phyloP scores from a whole-genome alignment of 2,888 invertebrate genomes.

The Rugalucina vietnamica region DNA sequence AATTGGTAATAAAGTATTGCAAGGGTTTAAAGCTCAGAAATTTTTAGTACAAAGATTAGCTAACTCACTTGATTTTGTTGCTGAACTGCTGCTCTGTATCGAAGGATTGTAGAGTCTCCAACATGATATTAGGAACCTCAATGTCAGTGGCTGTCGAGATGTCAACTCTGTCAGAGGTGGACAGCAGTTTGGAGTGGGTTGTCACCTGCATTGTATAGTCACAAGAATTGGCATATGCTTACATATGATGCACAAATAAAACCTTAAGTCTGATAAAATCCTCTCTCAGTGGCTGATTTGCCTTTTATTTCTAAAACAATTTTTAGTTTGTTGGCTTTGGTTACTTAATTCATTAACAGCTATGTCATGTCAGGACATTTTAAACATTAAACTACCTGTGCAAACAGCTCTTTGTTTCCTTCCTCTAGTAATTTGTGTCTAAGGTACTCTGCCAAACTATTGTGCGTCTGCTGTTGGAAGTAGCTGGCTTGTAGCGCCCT shows the following conservation, averaged over 20 bases:
- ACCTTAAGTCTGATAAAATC: no score
- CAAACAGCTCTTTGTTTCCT: slow-evolving; percentile 37
- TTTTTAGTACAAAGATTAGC: no score
- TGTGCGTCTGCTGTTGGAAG: slow-evolving; percentile 76
- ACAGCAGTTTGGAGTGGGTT: slow-evolving; percentile 75
- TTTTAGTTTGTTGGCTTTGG: no score
- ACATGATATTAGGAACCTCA: slow-evolving; percentile 46
- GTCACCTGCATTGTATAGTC: slow-evolving; percentile 71
- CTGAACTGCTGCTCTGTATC: slow-evolving; percentile 81
- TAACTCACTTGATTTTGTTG: slow-evolving; percentile 65
- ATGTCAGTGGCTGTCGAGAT: slow-evolving; percentile 51
- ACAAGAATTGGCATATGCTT: no score
- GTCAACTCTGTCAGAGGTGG: slow-evolving; percentile 57
- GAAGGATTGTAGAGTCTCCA: slow-evolving; percentile 76
- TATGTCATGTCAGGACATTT: no score
- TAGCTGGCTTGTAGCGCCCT: slow-evolving; percentile 63
- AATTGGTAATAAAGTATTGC: no score
- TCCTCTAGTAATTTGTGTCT: slow-evolving; percentile 48
- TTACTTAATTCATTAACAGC: no score
- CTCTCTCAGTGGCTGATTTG: no score
- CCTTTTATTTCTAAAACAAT: no score
- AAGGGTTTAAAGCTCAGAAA: no score
- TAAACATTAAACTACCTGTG: no score
- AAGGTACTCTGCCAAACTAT: slow-evolving; percentile 73
- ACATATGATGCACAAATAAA: no score